These are phyloP conservation scores for Drosophila sordidapex DNA, from an alignment of 2,888 invertebrate genomes.

Conservation along the genomic window DNA sequence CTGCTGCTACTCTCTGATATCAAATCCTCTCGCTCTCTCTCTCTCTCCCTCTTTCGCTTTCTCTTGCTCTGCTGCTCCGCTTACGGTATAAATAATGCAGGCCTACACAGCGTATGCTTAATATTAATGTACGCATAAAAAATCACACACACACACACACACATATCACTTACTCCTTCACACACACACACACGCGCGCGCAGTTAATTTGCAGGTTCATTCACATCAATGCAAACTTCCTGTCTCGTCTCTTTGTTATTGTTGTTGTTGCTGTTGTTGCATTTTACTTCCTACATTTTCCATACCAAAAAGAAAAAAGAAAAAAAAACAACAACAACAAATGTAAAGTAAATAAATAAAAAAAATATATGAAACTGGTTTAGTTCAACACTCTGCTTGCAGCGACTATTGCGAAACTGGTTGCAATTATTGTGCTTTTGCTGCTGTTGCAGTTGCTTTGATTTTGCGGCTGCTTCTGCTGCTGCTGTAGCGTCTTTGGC, in stretches of 20 bases:
- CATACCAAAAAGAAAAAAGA: conserved; percentile 42
- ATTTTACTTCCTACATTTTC: conserved; percentile 78
- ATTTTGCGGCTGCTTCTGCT: conserved; percentile 48
- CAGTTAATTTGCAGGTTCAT: conserved; percentile 49
- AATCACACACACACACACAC: conserved; percentile 28
- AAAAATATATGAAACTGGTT: conserved; percentile 55
- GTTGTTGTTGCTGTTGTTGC: conserved; percentile 49
- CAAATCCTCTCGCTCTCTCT: conserved; percentile 4
- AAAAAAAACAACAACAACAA: conserved; percentile 12
- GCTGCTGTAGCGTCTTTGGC: conserved; percentile 41
- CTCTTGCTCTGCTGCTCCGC: conserved; percentile 5
- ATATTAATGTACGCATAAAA: conserved; percentile 64
- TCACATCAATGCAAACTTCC: conserved; percentile 65
- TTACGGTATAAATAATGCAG: conserved; percentile 57
- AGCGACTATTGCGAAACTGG: conserved; percentile 68
- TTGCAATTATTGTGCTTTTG: conserved; percentile 56
- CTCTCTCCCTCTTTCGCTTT: conserved; percentile 4
- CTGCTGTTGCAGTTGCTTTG: conserved; percentile 48
- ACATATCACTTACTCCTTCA: conserved; percentile 27
- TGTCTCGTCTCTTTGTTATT: conserved; percentile 60
- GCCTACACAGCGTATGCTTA: conserved; percentile 66
- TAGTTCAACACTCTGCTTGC: conserved; percentile 55
- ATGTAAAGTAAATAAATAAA: conserved; percentile 41
- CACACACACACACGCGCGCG: conserved; percentile 17
- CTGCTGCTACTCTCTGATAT: conserved; percentile 1